phyloP scores from a whole-genome alignment of 2,797 vertebrate genomes.

The Rhabdophis nuchalis region DNA sequence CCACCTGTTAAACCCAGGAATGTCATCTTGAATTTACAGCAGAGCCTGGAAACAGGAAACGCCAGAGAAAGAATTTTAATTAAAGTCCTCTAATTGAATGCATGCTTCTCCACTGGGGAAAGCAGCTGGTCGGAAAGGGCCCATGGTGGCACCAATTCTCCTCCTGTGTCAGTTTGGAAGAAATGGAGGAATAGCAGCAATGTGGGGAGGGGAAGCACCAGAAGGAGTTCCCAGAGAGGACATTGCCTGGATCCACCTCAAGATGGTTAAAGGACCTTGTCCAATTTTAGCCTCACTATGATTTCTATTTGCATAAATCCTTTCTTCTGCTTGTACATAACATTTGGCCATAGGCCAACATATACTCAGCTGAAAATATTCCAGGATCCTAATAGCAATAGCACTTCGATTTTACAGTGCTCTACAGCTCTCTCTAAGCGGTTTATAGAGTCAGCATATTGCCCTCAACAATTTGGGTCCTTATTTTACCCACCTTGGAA shows the following conservation, averaged over 20 bases:
- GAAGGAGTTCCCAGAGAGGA: slow-evolving; percentile 39
- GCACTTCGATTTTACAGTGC: too few relatives aligned
- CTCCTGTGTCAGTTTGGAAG: slow-evolving; percentile 51
- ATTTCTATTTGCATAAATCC: background rate
- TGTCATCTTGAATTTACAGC: slow-evolving; percentile 88
- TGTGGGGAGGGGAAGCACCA: slow-evolving; percentile 14
- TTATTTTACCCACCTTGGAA: too few relatives aligned
- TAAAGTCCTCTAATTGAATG: slow-evolving; percentile 79
- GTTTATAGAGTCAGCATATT: too few relatives aligned
- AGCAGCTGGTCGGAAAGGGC: slow-evolving; percentile 65
- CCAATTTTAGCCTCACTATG: background rate
- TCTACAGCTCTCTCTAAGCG: too few relatives aligned
- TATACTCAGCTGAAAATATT: background rate
- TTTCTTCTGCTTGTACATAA: background rate
- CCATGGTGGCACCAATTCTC: slow-evolving; percentile 67
- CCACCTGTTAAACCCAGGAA: slow-evolving; percentile 89
- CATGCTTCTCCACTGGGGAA: slow-evolving; percentile 72
- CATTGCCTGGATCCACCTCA: slow-evolving; percentile 26
- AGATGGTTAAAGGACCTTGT: background rate
- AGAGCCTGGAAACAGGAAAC: slow-evolving; percentile 76
- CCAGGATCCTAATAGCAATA: background rate
- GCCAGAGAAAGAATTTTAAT: slow-evolving; percentile 82
- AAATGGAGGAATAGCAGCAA: slow-evolving; percentile 66
- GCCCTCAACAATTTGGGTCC: too few relatives aligned
- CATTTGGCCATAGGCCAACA: background rate